Evolutionary conservation across 2,797 vertebrate species (phyloP).

Genomic region (Brotula barbata): DNA sequence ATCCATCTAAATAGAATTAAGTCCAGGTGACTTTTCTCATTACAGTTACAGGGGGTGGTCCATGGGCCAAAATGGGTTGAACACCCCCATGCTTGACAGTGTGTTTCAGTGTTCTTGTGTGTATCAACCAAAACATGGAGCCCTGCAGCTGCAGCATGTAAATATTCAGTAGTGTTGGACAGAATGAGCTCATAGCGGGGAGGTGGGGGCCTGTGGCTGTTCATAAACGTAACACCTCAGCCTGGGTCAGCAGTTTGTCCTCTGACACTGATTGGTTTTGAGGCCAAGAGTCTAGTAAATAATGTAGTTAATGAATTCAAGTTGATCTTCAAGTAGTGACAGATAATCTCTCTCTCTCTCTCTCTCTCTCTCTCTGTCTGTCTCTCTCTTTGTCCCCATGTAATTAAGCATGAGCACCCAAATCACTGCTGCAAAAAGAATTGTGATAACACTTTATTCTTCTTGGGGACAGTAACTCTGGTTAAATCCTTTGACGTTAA

Average conservation of each 20-base stretch:
- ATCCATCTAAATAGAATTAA: no score
- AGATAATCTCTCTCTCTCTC: no score
- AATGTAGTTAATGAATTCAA: conserved; percentile 41
- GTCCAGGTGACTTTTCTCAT: no score
- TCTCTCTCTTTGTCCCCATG: conserved; percentile 4
- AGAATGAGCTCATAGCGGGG: conserved; percentile 58
- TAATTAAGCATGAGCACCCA: conserved; percentile 29
- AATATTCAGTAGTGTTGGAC: conserved; percentile 48
- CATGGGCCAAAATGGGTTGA: no score
- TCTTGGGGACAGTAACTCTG: conserved; percentile 1
- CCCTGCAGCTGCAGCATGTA: conserved; percentile 33
- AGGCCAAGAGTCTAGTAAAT: conserved; percentile 17
- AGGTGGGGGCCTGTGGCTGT: conserved; percentile 51
- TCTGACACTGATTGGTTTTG: conserved; percentile 54
- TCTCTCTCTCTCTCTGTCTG: conserved; percentile 25
- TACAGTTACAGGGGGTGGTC: no score
- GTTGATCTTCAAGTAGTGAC: conserved; percentile 30
- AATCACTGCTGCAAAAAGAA: conserved; percentile 19
- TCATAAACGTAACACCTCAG: conserved; percentile 57
- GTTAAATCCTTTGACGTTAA: conserved; percentile 2
- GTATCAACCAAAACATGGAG: no score
- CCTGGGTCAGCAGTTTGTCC: conserved; percentile 60
- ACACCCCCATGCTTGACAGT: no score
- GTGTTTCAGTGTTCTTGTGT: conserved; percentile 9
- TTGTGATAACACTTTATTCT: conserved; percentile 10